These are phyloP conservation scores for Neoascia interrupta DNA, from an alignment of 2,888 invertebrate genomes.

Conservation along the genomic window DNA sequence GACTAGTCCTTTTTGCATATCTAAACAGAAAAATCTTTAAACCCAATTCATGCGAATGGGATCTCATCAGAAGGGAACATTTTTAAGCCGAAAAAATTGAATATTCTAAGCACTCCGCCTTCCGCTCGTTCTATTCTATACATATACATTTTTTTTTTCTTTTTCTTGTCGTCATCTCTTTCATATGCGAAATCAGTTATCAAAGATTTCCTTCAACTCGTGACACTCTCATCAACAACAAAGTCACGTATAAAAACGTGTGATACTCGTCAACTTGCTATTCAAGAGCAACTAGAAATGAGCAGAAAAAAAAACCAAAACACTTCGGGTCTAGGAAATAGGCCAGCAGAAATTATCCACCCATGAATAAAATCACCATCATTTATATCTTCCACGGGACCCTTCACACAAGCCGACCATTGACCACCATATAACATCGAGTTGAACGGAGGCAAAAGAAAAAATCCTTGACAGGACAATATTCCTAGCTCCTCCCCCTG, in stretches of 20 bases:
- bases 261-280: constrained; percentile 65
- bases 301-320: constrained; percentile 8
- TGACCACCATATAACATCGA: neutral
- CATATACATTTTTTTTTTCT: constrained; percentile 8
- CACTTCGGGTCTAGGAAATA: constrained; percentile 23
- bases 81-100: constrained; percentile 35
- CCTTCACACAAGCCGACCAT: constrained; percentile 18
- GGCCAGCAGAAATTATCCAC: constrained; percentile 58
- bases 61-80: constrained; percentile 8
- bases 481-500: constrained; percentile 5
- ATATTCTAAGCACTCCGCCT: constrained; percentile 41
- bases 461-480: constrained; percentile 44
- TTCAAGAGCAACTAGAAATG: constrained; percentile 41
- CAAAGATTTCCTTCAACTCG: constrained; percentile 42
- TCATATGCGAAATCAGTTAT: constrained; percentile 38
- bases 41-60: too few relatives aligned
- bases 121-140: constrained; percentile 11
- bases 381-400: constrained; percentile 47
- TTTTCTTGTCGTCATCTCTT: neutral
- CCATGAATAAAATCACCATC: constrained; percentile 66
- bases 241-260: constrained; percentile 64
- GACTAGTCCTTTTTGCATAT: too few relatives aligned
- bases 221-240: constrained; percentile 51
- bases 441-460: neutral
- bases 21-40: too few relatives aligned